These are phyloP conservation scores for Carollia perspicillata DNA, from an alignment of 2,113 vertebrate genomes.

Conservation along the genomic window DNA sequence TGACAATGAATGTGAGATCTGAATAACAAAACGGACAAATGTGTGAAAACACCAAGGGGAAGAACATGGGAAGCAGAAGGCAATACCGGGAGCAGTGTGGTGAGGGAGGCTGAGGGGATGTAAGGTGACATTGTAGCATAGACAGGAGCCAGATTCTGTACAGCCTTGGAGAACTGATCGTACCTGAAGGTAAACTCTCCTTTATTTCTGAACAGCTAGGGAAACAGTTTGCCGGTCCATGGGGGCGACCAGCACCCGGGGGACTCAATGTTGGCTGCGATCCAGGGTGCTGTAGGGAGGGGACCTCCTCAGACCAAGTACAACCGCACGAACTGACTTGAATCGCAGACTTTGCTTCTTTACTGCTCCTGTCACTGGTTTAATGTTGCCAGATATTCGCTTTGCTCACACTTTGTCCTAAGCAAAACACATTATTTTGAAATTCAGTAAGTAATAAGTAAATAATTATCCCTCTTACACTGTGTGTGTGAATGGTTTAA, in stretches of 20 bases:
- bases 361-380: not conserved
- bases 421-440: not conserved
- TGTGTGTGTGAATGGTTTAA: not conserved
- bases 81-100: not conserved
- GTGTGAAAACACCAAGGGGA: not conserved
- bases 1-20: not conserved
- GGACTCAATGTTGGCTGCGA: not conserved
- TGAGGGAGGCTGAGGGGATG: not conserved
- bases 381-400: not conserved
- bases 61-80: not conserved
- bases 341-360: not conserved
- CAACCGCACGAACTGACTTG: not conserved
- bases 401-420: not conserved
- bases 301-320: no score
- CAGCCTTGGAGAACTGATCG: not conserved
- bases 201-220: not conserved
- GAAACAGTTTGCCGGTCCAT: not conserved
- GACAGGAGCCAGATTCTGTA: not conserved
- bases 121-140: not conserved
- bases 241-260: not conserved
- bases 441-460: not conserved
- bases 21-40: not conserved
- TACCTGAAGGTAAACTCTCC: not conserved
- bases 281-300: rapidly evolving
- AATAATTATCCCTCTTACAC: not conserved